Percentiles rank a stretch among this genome's conserved stretches.
Conservation (phyloP, 2,888 invertebrate genomes). For the Willowsia nigromaculata region DNA sequence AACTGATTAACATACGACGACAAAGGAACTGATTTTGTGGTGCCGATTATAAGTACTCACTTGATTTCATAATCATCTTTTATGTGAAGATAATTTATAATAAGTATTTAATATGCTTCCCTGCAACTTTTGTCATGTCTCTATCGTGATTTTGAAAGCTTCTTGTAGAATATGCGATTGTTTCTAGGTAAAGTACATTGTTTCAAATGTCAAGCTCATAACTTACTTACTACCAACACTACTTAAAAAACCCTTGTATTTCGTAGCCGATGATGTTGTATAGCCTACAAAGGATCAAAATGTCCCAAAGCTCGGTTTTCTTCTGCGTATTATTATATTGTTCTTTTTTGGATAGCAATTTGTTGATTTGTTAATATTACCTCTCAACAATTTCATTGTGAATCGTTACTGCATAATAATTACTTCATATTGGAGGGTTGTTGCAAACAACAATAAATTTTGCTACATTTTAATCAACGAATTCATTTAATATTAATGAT, state of each 20-base stretch:
- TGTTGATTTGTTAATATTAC: neutral
- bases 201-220: neutral
- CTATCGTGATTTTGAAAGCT: neutral
- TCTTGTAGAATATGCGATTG: neutral
- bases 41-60: conserved; percentile 15
- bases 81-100: neutral
- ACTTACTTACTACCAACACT: neutral
- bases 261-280: neutral
- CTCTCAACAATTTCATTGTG: neutral
- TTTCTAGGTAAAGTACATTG: too few relatives aligned
- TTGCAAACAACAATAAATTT: conserved; percentile 40
- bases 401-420: neutral
- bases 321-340: neutral
- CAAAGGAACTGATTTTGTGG: conserved; percentile 42
- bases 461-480: conserved; percentile 58
- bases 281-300: neutral
- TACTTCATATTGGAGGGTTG: neutral
- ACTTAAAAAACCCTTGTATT: conserved; percentile 14
- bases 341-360: neutral
- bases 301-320: neutral
- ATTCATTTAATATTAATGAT: conserved; percentile 1
- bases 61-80: conserved; percentile 7
- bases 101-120: neutral
- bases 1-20: neutral
- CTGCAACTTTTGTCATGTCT: neutral